phyloP scores from a whole-genome alignment of 1,140 invertebrate genomes.

The Anoplophora glabripennis region DNA sequence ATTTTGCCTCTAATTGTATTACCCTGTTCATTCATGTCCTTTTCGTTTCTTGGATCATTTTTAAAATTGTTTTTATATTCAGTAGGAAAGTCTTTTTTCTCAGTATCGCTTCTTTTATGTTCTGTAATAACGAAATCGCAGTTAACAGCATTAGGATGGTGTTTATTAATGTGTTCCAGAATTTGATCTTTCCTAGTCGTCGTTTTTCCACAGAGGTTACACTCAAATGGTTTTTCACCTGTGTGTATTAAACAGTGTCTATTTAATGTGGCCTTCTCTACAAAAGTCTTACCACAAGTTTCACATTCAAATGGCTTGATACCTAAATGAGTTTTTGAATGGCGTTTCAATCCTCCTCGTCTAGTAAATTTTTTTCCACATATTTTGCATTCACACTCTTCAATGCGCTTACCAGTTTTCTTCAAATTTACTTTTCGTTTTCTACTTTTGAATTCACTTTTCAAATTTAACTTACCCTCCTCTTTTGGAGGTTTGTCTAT shows the following conservation, averaged over 20 bases:
- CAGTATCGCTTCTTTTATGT: background rate
- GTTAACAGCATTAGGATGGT: background rate
- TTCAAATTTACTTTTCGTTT: no score
- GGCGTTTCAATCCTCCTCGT: conserved; percentile 11
- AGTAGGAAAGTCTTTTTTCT: background rate
- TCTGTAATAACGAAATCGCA: background rate
- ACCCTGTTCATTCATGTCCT: background rate
- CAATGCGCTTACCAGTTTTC: no score
- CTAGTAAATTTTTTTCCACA: conserved; percentile 21
- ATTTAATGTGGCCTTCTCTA: conserved; percentile 3
- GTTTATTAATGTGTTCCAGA: conserved; percentile 9
- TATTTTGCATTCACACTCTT: conserved; percentile 7
- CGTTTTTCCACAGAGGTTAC: conserved; percentile 65
- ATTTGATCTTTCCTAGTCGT: conserved; percentile 39
- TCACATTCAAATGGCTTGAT: conserved; percentile 22
- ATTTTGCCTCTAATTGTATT: background rate
- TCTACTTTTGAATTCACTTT: no score
- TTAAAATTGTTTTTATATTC: background rate
- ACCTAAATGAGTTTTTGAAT: conserved; percentile 20
- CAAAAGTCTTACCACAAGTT: conserved; percentile 9
- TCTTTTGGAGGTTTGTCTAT: no score
- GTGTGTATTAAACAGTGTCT: conserved; percentile 69
- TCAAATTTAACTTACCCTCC: no score
- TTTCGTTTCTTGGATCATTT: background rate
- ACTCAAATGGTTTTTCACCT: conserved; percentile 64